Percentiles rank a stretch among this genome's conserved stretches.
phyloP scores from a whole-genome alignment of 2,888 invertebrate genomes.

The Dicyrtoma fusca region DNA sequence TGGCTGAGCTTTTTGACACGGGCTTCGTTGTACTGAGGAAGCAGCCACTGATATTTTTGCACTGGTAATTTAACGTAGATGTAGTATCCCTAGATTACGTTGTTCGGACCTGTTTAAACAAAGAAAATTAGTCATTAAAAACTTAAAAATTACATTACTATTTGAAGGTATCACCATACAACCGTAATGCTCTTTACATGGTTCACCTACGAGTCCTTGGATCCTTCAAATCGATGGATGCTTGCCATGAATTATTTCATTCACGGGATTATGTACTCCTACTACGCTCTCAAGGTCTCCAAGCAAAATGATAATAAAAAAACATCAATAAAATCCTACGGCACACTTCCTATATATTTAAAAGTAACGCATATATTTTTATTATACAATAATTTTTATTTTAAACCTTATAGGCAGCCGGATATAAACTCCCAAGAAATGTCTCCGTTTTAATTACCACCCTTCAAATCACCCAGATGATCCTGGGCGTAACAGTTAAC shows the following conservation, averaged over 20 bases:
- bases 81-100: too few species aligned
- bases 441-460: constrained; percentile 47
- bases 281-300: constrained; percentile 45
- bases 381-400: too few species aligned
- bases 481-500: constrained; percentile 48
- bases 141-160: not conserved
- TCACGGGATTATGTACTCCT: constrained; percentile 51
- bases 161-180: constrained; percentile 52
- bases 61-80: constrained; percentile 42
- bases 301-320: too few species aligned
- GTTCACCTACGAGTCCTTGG: constrained; percentile 47
- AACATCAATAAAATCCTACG: not conserved
- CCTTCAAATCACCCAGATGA: constrained; percentile 50
- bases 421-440: constrained; percentile 43
- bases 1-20: constrained; percentile 50
- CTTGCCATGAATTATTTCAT: constrained; percentile 51
- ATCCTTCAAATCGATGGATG: constrained; percentile 51
- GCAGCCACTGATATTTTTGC: constrained; percentile 46
- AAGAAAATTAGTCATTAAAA: too few species aligned
- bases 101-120: too few species aligned
- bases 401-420: constrained; percentile 36
- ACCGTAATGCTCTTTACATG: constrained; percentile 50
- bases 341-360: too few species aligned
- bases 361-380: too few species aligned
- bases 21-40: constrained; percentile 47